Evolutionary conservation across 2,113 vertebrate species (phyloP), one percentile per base, ranked within the genome.

Genomic region (Aramus guarauna): DNA sequence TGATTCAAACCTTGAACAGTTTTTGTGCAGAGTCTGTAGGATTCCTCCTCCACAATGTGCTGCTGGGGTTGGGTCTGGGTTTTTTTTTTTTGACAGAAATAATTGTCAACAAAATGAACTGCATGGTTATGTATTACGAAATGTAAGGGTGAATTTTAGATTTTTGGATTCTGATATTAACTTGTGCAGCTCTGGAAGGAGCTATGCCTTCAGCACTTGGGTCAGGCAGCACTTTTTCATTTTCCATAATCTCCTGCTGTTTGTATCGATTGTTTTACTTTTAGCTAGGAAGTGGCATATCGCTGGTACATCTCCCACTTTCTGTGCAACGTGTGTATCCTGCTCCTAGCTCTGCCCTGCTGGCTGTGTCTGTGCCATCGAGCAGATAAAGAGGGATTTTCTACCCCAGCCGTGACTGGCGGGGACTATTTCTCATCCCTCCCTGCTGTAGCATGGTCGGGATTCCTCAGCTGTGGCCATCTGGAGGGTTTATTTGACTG

Each of bases 181-280:
- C 14, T 23, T 3, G 24, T 15, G 36, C 18, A 21, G 66, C 86
- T 79, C 47, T 6, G 23, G 50, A 30, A 84, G 47, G 74, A 82
- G 71, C 52, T 32, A 5, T 5, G 7, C 9, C 0, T 4, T 63
- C 2, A 2, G 14, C 30, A 15, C 27, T 2, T 23, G 11, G 20
- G n/a, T 37, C 32, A n/a, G 63, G 63, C 81, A 30, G 76, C 0
- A 2, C 5, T 14, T 41, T 50, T 27, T 32, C 8, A 3, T 37
- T 73, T 56, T 22, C 67, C 39, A 5, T 23, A 0, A 11, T 11
- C 48, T 68, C 23, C 48, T 19, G 11, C 64, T 12, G 14, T 30
- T 68, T 52, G 23, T 41, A 53, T 22, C 29, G 5, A 0, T 9
- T 13, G 20, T 9, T 87, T 39, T 59, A 30, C 34, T 47, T 39